phyloP scores from a whole-genome alignment of 2,113 vertebrate species.

The Eidolon helvum region DNA sequence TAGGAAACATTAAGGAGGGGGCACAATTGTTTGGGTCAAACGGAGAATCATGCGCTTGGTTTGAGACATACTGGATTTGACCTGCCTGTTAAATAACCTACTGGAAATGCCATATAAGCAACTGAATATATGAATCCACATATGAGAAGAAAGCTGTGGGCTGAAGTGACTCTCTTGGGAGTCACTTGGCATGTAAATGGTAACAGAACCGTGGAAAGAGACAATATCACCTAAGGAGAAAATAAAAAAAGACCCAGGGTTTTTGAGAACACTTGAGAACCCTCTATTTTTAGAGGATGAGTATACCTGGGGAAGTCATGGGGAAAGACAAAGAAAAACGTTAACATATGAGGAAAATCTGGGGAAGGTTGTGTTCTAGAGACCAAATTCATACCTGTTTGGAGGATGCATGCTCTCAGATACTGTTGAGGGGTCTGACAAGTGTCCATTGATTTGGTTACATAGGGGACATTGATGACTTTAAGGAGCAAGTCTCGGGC shows the following conservation, averaged over 20 bases:
- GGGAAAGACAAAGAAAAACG: neutral
- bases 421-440: neutral
- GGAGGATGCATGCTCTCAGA: neutral
- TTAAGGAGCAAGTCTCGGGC: neutral
- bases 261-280: neutral
- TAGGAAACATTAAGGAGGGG: neutral
- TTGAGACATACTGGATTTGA: neutral
- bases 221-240: neutral
- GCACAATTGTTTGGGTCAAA: neutral
- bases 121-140: neutral
- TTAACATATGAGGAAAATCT: neutral
- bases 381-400: neutral
- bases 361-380: neutral
- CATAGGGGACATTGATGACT: too few relatives aligned
- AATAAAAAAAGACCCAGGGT: neutral
- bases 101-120: neutral
- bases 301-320: neutral
- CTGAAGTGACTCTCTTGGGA: neutral
- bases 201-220: neutral
- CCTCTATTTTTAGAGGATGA: neutral
- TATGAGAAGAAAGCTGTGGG: neutral
- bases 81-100: neutral
- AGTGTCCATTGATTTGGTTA: neutral
- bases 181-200: neutral
- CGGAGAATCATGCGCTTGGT: neutral